A percentile compares a stretch with the other conserved stretches of the same genome.
Evolutionary conservation across 92 coral and sea anemone species (phyloP).

Genomic region (Epizoanthus fatuus): DNA sequence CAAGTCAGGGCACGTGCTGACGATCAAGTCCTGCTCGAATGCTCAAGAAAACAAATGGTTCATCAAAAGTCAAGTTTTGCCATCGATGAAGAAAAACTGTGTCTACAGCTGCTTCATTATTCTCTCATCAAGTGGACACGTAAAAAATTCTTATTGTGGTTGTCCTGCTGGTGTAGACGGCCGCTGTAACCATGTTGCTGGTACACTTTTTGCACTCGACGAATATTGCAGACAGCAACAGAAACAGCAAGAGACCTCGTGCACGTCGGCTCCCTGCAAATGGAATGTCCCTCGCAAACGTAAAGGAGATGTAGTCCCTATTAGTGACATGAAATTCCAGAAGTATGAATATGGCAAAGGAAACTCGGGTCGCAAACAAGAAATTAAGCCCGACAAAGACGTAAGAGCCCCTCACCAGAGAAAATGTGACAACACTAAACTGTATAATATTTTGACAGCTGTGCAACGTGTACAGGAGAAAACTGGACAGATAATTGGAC

Average conservation of each 20-base stretch:
- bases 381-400: conserved; percentile 5
- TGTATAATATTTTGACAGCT: not conserved
- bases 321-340: not conserved
- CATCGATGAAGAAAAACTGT: not conserved
- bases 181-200: conserved; percentile 5
- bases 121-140: not conserved
- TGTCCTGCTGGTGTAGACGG: conserved; percentile 19
- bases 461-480: conserved; percentile 47
- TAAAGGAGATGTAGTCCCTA: conserved; percentile 1
- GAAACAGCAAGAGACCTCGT: not conserved
- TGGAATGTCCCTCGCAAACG: conserved; percentile 12
- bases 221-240: not conserved
- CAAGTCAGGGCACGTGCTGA: conserved; percentile 12
- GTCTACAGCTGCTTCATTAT: not conserved
- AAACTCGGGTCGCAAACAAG: not conserved
- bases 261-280: conserved; percentile 3
- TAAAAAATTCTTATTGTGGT: not conserved
- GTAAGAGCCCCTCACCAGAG: conserved; percentile 16
- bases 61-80: not conserved
- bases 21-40: not conserved
- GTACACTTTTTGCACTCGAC: not conserved
- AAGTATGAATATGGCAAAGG: conserved; percentile 17
- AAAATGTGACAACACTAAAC: conserved; percentile 8
- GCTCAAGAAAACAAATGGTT: too few species aligned
- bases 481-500: conserved; percentile 44